Evolutionary conservation across 2,113 vertebrate species (phyloP).

Genomic region (Albula glossodonta): DNA sequence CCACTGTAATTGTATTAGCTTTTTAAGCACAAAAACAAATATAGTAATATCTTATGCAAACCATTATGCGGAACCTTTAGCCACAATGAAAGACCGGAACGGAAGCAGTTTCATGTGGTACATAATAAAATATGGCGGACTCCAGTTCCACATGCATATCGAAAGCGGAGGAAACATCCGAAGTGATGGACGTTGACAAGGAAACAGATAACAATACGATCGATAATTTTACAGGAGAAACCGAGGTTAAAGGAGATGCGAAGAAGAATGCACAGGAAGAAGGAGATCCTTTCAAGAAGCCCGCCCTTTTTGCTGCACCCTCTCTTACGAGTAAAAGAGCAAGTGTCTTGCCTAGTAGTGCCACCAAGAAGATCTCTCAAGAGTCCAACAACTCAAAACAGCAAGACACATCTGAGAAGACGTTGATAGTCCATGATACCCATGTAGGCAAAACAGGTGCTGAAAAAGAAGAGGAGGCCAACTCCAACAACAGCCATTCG

Average conservation of each 20-base stretch:
- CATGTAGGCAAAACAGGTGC: neutral
- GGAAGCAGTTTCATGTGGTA: constrained; percentile 42
- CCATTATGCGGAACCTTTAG: neutral
- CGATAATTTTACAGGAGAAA: neutral
- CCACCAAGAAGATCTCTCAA: neutral
- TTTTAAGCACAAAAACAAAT: constrained; percentile 2
- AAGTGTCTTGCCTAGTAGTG: constrained; percentile 28
- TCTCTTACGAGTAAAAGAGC: constrained; percentile 48
- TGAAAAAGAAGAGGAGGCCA: neutral
- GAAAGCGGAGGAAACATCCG: constrained; percentile 20
- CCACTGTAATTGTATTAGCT: neutral
- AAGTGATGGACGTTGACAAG: constrained; percentile 30
- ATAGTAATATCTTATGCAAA: neutral
- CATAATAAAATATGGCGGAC: constrained; percentile 64
- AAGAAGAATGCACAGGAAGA: neutral
- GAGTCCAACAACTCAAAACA: neutral
- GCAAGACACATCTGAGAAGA: neutral
- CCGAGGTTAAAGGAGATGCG: neutral
- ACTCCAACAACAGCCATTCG: neutral
- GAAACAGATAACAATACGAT: constrained; percentile 27
- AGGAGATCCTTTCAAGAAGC: constrained; percentile 68
- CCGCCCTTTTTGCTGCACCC: constrained; percentile 56
- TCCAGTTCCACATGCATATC: constrained; percentile 12
- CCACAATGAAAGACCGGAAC: neutral
- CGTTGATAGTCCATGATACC: neutral